Evolutionary conservation across 2,113 vertebrate species (phyloP).

Genomic region (Hyaena hyaena): DNA sequence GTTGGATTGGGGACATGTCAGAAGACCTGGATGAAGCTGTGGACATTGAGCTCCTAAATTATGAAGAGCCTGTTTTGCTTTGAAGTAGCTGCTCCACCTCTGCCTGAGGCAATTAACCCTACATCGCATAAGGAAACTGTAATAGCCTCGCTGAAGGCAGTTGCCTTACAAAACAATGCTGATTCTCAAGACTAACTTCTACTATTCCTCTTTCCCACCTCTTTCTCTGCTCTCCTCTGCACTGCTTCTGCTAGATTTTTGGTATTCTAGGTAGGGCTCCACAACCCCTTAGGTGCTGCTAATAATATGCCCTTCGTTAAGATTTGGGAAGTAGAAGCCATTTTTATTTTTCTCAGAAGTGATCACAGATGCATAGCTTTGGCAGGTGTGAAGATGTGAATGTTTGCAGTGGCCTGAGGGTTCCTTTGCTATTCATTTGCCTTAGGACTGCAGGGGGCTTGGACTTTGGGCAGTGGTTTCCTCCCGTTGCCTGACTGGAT

Average conservation of each 20-base stretch:
- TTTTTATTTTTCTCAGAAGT: neutral
- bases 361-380: neutral
- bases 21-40: neutral
- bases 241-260: neutral
- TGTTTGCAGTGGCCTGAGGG: neutral
- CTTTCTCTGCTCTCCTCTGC: neutral
- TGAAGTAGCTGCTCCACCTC: neutral
- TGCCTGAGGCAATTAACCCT: neutral
- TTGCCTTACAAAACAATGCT: neutral
- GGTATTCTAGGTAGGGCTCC: neutral
- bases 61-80: neutral
- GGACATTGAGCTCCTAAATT: neutral
- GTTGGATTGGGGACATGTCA: neutral
- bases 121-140: neutral
- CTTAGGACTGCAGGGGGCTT: neutral
- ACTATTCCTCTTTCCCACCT: neutral
- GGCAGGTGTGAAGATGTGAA: neutral
- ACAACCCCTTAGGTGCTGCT: neutral
- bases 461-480: neutral
- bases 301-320: neutral
- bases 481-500: neutral
- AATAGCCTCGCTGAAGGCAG: neutral
- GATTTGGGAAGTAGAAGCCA: neutral
- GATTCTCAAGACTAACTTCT: neutral
- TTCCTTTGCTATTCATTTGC: neutral